Percentiles rank a stretch among this genome's conserved stretches.
phyloP scores from a whole-genome alignment of 2,888 invertebrate genomes.

The Synergus japonicus region DNA sequence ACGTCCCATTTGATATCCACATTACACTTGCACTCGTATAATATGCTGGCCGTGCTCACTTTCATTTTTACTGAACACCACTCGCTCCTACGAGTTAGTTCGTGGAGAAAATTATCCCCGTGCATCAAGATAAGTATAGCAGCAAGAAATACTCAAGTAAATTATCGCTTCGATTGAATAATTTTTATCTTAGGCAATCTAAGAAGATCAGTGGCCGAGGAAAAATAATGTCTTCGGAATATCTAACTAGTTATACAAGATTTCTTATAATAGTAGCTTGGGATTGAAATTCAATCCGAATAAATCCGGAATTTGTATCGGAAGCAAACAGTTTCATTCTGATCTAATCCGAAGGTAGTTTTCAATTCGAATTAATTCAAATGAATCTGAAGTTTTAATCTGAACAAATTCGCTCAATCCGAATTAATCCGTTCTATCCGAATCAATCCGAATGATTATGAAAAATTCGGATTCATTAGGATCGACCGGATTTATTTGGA shows the following conservation, averaged over 20 bases:
- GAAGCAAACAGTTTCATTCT: too few species aligned
- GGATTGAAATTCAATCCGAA: too few species aligned
- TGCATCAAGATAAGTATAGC: conserved; percentile 10
- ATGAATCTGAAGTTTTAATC: too few species aligned
- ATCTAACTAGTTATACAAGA: background rate
- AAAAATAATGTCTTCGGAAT: background rate
- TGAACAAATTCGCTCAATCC: too few species aligned
- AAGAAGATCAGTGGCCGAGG: conserved; percentile 18
- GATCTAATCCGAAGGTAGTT: too few species aligned
- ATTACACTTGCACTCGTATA: conserved; percentile 49
- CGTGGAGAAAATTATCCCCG: conserved; percentile 20
- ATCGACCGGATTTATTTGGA: too few species aligned
- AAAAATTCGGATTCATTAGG: too few species aligned
- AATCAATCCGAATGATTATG: too few species aligned
- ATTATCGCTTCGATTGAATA: conserved; percentile 3
- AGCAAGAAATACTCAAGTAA: background rate
- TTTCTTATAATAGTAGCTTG: too few species aligned
- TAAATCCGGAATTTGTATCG: too few species aligned
- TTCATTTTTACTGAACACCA: conserved; percentile 58
- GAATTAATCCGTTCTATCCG: too few species aligned
- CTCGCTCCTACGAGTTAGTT: conserved; percentile 50
- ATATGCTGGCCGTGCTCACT: conserved; percentile 51
- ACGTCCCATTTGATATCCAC: conserved; percentile 44
- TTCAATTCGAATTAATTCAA: too few species aligned
- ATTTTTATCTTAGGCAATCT: conserved; percentile 16